These are phyloP conservation scores for Temnothorax longispinosus DNA, from an alignment of 1,140 invertebrate genomes.

Conservation along the genomic window DNA sequence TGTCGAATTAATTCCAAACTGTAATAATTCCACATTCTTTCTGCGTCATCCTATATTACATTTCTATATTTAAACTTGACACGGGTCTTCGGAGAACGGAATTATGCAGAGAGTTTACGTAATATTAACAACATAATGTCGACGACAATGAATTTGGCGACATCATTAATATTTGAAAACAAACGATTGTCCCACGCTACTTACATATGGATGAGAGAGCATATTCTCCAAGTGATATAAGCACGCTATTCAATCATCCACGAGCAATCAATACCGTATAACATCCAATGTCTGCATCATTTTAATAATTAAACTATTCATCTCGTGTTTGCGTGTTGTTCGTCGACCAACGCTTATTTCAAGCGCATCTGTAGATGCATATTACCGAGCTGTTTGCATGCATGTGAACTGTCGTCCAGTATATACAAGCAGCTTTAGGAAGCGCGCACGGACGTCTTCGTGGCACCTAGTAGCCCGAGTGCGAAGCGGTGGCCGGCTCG, in stretches of 20 bases:
- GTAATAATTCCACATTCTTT: background rate
- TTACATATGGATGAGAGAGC: background rate
- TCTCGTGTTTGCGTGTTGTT: background rate
- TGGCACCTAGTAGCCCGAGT: constrained; percentile 33
- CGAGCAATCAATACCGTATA: background rate
- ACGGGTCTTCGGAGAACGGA: background rate
- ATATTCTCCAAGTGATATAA: background rate
- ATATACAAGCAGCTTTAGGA: constrained; percentile 46
- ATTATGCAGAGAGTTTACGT: constrained; percentile 33
- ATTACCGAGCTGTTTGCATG: constrained; percentile 10
- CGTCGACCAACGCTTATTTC: background rate
- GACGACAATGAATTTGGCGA: background rate
- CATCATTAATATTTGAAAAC: constrained; percentile 35
- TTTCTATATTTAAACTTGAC: constrained; percentile 13
- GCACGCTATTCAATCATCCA: background rate
- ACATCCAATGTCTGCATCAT: background rate
- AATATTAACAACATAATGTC: constrained; percentile 28
- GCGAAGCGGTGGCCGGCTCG: constrained; percentile 7
- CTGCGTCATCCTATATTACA: background rate
- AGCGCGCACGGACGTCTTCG: constrained; percentile 54
- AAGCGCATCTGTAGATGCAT: background rate
- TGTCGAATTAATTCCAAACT: constrained; percentile 11
- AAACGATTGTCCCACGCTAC: background rate
- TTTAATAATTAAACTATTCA: background rate
- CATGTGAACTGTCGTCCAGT: constrained; percentile 20